A percentile compares a stretch with the other conserved stretches of the same genome.
These are phyloP conservation scores for Noctilio leporinus DNA, from an alignment of 2,113 vertebrate species.

Conservation along the genomic window DNA sequence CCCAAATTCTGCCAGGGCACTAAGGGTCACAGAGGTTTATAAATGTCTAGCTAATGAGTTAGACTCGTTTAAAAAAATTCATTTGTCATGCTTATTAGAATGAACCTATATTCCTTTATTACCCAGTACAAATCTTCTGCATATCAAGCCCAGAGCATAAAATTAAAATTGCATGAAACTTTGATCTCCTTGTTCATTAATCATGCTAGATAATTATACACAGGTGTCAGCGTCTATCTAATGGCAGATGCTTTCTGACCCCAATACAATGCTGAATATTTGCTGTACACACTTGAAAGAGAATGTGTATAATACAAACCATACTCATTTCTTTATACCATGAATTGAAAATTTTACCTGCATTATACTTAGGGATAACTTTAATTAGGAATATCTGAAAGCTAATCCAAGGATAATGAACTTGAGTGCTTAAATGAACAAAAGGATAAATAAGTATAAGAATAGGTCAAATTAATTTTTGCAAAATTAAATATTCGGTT, in stretches of 20 bases:
- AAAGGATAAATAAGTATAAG: conserved; percentile 28
- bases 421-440: conserved; percentile 8
- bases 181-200: conserved; percentile 69
- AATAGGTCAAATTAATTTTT: conserved; percentile 56
- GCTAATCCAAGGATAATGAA: conserved; percentile 52
- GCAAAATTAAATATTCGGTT: conserved; percentile 53
- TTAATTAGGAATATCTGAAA: background rate
- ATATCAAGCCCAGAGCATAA: conserved; percentile 66
- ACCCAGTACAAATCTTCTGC: conserved; percentile 49
- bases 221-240: conserved; percentile 44
- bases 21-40: conserved; percentile 54
- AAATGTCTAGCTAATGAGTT: conserved; percentile 51
- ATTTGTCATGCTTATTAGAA: conserved; percentile 68
- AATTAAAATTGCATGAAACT: conserved; percentile 73
- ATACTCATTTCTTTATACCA: conserved; percentile 37
- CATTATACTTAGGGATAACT: background rate
- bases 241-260: conserved; percentile 42
- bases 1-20: conserved; percentile 23
- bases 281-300: conserved; percentile 35
- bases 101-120: conserved; percentile 59
- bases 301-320: background rate
- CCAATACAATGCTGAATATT: conserved; percentile 39
- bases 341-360: conserved; percentile 28
- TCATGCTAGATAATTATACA: conserved; percentile 63
- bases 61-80: conserved; percentile 54